Evolutionary conservation across 2,797 vertebrate genomes (phyloP), one percentile per base, ranked within the genome.

Genomic region (Xerus rutilus): DNA sequence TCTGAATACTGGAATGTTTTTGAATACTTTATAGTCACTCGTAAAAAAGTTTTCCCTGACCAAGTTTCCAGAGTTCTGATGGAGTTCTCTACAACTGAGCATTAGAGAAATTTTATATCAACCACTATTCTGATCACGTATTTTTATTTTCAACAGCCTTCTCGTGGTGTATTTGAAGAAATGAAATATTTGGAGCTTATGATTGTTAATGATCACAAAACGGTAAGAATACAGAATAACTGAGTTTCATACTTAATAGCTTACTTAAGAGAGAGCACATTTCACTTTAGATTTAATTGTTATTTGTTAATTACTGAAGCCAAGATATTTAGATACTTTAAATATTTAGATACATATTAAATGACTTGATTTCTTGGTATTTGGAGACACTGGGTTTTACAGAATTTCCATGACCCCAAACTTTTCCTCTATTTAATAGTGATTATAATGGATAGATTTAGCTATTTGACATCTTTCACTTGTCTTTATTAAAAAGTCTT

Each of bases 151-250:
- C 35, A 18, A 95, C 97, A 99, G 99, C 99, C 99, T 96, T 99
- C 99, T 94, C 99, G 99, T 77, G 99, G 98, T 95, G 97, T 99
- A 62, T 99, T 99, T 99, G 99, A 99, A 97, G 99, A 99, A 98
- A 99, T 99, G 98, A 99, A 99, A 93, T 99, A 99, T 97, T 97
- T 99, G 96, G 99, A 99, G 97, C 98, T 99, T 95, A 99, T 99
- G 99, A 99, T 99, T 98, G 99, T 99, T 98, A 99, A 99, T 95
- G 99, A 99, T 98, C 99, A 99, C 98, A 99, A 99, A 98, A 99
- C 99, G 99, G 99, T 99, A 98, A 97, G 99, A 98, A 6, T 67
- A 82, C 59, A 5, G 73, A 30, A 78, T 94, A 28, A 54, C 0
- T 78, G 67, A 69, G 12, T 47, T 96, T 96, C 82, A 83, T 18